Evolutionary conservation across 2,888 invertebrate species (phyloP).

Genomic region (Agrochola litura): DNA sequence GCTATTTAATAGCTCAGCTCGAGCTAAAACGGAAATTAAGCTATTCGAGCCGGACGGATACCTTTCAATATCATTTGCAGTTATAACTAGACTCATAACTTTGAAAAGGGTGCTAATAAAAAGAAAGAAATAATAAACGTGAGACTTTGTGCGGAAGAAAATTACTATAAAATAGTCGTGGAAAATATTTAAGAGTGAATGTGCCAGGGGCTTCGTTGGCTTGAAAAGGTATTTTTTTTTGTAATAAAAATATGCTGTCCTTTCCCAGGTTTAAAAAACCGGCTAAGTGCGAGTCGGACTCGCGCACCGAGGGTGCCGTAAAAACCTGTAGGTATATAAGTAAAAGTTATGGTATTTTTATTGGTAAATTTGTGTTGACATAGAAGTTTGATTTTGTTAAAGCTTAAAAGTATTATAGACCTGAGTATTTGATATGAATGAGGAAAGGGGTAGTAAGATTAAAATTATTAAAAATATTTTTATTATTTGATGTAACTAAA

Average conservation of each 20-base stretch:
- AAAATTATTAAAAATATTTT: too few species aligned
- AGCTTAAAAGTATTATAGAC: too few species aligned
- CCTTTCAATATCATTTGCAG: constrained; percentile 51
- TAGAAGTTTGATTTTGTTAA: too few species aligned
- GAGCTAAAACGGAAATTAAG: constrained; percentile 41
- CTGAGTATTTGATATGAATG: too few species aligned
- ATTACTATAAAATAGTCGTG: constrained; percentile 18
- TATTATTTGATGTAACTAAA: too few species aligned
- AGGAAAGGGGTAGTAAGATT: too few species aligned
- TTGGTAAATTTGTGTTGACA: too few species aligned
- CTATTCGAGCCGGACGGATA: constrained; percentile 19
- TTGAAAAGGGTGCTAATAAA: constrained; percentile 22
- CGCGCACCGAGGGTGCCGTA: too few species aligned
- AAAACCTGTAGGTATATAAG: too few species aligned
- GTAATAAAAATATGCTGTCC: not conserved
- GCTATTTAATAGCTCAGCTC: constrained; percentile 19
- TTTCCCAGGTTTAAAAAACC: not conserved
- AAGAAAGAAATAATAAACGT: constrained; percentile 7
- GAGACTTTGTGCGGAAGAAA: not conserved
- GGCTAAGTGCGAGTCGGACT: too few species aligned
- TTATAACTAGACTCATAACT: constrained; percentile 42
- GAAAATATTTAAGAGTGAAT: constrained; percentile 16
- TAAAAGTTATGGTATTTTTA: too few species aligned
- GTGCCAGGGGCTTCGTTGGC: not conserved
- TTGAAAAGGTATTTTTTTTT: not conserved